These are phyloP conservation scores for Cataglyphis altisquamis DNA, from an alignment of 2,888 invertebrate genomes.

Conservation along the genomic window DNA sequence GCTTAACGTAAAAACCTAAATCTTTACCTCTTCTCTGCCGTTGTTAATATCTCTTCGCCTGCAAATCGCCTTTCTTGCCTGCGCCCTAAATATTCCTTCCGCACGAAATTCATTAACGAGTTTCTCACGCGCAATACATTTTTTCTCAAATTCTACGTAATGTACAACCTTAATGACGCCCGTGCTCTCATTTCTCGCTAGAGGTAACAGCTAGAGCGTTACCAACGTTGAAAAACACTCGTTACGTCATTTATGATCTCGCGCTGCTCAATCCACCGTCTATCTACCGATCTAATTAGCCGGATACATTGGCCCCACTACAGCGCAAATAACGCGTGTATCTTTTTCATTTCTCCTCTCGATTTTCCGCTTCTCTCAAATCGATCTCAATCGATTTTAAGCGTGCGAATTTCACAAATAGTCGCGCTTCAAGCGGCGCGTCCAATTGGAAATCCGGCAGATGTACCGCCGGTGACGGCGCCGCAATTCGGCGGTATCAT, in stretches of 20 bases:
- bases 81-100: conserved; percentile 26
- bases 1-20: background rate
- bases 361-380: conserved; percentile 24
- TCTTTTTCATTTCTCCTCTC: conserved; percentile 43
- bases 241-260: conserved; percentile 22
- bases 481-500: conserved; percentile 43
- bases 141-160: background rate
- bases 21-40: background rate
- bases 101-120: conserved; percentile 32
- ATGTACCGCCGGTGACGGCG: conserved; percentile 25
- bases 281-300: conserved; percentile 50
- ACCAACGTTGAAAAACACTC: conserved; percentile 42
- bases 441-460: conserved; percentile 44
- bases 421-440: conserved; percentile 28
- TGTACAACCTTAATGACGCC: conserved; percentile 12
- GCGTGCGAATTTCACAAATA: conserved; percentile 29
- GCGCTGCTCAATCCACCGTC: background rate
- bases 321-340: background rate
- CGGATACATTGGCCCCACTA: conserved; percentile 36
- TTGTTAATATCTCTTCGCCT: background rate
- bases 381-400: conserved; percentile 29
- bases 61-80: background rate
- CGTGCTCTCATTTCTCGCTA: conserved; percentile 28
- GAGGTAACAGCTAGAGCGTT: conserved; percentile 12
- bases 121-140: conserved; percentile 9